Evolutionary conservation across 2,888 invertebrate genomes (phyloP).

Genomic region (Nymphalis urticae): DNA sequence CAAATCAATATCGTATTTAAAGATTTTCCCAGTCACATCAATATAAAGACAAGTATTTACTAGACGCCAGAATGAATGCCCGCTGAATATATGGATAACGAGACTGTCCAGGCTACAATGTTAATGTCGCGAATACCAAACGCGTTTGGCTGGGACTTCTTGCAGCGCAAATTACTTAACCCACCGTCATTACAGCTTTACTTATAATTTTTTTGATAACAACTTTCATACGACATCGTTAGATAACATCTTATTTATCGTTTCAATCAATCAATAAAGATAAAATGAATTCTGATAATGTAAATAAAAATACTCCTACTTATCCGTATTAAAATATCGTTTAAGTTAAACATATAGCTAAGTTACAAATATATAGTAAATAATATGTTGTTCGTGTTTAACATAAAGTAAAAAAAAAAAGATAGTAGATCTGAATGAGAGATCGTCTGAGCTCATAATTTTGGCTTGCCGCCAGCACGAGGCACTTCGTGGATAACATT

Average conservation of each 20-base stretch:
- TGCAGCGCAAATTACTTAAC: conserved; percentile 21
- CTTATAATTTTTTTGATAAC: not conserved
- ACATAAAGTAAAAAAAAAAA: conserved; percentile 10
- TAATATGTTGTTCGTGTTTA: conserved; percentile 11
- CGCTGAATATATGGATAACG: conserved; percentile 49
- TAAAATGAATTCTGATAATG: not conserved
- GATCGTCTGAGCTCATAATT: conserved; percentile 30
- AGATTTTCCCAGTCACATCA: conserved; percentile 37
- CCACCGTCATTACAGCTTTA: conserved; percentile 13
- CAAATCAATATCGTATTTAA: conserved; percentile 6
- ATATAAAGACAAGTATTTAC: conserved; percentile 13
- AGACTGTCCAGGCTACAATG: conserved; percentile 53
- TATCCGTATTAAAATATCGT: not conserved
- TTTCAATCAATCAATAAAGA: conserved; percentile 10
- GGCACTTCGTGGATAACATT: conserved; percentile 29
- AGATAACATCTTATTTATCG: conserved; percentile 16
- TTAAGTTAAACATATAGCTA: not conserved
- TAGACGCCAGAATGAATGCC: conserved; percentile 7
- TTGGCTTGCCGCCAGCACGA: conserved; percentile 32
- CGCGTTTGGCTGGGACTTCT: conserved; percentile 36
- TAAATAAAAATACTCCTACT: not conserved
- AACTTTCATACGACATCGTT: conserved; percentile 1
- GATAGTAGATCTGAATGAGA: conserved; percentile 29
- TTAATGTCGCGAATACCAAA: conserved; percentile 54
- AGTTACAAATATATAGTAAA: not conserved